These are phyloP conservation scores for Strongylocentrotus purpuratus DNA, from an alignment of 35 echinoderm and acorn worm species.

Conservation along the genomic window DNA sequence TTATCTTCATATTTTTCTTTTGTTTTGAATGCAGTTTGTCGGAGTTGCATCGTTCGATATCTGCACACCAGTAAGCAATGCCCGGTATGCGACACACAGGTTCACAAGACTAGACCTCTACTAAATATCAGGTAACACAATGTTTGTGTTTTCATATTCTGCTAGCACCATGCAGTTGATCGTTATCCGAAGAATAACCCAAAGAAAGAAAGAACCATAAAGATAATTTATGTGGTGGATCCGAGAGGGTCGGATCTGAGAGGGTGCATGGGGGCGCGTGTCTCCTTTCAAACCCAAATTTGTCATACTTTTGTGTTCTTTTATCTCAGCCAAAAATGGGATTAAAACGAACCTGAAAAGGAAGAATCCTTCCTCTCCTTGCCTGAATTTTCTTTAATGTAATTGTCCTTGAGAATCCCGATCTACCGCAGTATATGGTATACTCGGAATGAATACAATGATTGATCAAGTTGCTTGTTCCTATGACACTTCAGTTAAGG, in stretches of 20 bases:
- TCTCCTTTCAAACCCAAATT: too few relatives aligned
- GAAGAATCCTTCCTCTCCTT: too few relatives aligned
- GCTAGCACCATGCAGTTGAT: background rate
- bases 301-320: background rate
- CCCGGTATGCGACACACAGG: constrained; percentile 84
- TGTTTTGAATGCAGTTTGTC: constrained; percentile 54
- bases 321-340: too few relatives aligned
- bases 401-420: background rate
- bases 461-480: too few relatives aligned
- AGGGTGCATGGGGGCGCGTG: too few relatives aligned
- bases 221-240: background rate
- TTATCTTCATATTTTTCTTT: background rate
- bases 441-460: too few relatives aligned
- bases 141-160: background rate
- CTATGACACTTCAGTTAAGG: too few relatives aligned
- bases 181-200: background rate
- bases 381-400: background rate
- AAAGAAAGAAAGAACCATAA: background rate
- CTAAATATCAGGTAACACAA: constrained; percentile 75
- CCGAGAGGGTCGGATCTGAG: background rate
- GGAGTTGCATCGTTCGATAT: constrained; percentile 79
- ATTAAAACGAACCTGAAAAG: too few relatives aligned
- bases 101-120: constrained; percentile 93
- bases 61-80: constrained; percentile 87
- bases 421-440: too few relatives aligned